Evolutionary conservation across 1,140 invertebrate species (phyloP).

Genomic region (Ptiloglossa arizonensis): DNA sequence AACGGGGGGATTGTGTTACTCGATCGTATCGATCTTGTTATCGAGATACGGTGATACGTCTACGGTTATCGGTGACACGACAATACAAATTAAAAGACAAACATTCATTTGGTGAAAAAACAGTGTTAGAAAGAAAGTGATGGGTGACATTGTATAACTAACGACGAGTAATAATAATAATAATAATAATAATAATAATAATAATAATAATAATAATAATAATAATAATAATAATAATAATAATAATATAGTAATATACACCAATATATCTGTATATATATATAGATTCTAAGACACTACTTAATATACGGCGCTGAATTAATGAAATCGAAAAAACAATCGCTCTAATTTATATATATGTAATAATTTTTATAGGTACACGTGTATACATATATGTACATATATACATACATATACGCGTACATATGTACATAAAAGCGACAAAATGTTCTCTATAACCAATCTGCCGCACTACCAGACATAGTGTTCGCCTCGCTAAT

Average conservation of each 20-base stretch:
- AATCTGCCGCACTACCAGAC: conserved; percentile 56
- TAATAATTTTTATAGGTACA: not conserved
- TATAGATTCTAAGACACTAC: conserved; percentile 55
- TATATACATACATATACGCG: conserved; percentile 15
- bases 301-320: conserved; percentile 35
- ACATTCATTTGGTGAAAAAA: conserved; percentile 35
- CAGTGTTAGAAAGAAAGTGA: conserved; percentile 16
- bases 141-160: conserved; percentile 19
- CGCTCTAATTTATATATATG: conserved; percentile 36
- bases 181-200: conserved; percentile 12
- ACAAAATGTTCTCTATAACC: conserved; percentile 54
- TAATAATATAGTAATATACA: conserved; percentile 19
- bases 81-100: conserved; percentile 39
- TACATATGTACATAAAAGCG: conserved; percentile 43
- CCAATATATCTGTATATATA: conserved; percentile 31
- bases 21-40: conserved; percentile 28
- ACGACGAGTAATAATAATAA: conserved; percentile 32
- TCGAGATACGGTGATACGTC: not conserved
- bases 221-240: not conserved
- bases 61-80: conserved; percentile 35
- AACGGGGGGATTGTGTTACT: not conserved
- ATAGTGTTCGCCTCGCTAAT: conserved; percentile 43
- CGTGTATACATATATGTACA: not conserved
- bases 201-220: conserved; percentile 7
- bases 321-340: conserved; percentile 52